These are phyloP conservation scores for Hyperoplus lanceolatus DNA, from an alignment of 2,797 vertebrate species.

Conservation along the genomic window DNA sequence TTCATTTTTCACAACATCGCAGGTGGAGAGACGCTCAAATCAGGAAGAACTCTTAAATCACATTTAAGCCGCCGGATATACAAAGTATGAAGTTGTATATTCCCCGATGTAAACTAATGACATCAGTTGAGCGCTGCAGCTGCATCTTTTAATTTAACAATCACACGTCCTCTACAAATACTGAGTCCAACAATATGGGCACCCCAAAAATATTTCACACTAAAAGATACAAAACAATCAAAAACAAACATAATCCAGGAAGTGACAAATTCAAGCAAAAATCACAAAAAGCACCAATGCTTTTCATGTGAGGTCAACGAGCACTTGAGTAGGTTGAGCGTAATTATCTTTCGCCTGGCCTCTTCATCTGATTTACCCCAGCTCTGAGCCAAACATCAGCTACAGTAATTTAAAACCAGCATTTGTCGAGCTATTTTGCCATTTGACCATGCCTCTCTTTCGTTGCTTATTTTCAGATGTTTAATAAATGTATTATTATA, in stretches of 20 bases:
- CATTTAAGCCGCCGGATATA: conserved; percentile 29
- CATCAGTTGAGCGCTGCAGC: background rate
- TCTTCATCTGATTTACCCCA: background rate
- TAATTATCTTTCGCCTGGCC: background rate
- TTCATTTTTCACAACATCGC: conserved; percentile 21
- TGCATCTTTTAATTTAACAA: conserved; percentile 7
- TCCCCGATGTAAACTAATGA: conserved; percentile 29
- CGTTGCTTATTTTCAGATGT: no score
- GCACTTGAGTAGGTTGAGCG: background rate
- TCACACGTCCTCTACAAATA: background rate
- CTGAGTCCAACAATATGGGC: background rate
- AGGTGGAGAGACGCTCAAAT: conserved; percentile 27
- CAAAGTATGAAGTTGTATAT: conserved; percentile 41
- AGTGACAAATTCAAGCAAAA: background rate
- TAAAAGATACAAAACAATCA: background rate
- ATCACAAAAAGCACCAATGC: background rate
- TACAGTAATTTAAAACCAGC: background rate
- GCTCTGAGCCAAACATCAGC: background rate
- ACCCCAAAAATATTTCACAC: background rate
- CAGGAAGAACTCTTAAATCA: conserved; percentile 36
- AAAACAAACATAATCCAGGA: background rate
- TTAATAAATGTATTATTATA: no score
- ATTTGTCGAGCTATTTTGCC: background rate
- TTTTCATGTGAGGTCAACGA: background rate
- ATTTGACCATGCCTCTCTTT: no score